Conservation (phyloP, 2,888 invertebrate genomes). For the Tipula helvola region DNA sequence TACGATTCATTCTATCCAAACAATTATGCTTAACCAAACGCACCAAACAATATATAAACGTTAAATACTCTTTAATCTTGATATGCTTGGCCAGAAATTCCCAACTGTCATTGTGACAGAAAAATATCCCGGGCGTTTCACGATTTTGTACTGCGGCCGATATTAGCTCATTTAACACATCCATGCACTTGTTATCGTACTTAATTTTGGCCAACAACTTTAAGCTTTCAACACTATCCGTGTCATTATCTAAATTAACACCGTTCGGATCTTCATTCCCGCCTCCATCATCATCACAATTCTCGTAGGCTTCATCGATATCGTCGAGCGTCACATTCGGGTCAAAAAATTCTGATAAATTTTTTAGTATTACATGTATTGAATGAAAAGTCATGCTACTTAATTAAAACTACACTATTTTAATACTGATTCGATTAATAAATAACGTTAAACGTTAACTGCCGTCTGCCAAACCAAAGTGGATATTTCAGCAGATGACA, state of each 20-base stretch:
- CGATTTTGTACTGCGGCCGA: conserved; percentile 4
- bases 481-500: not conserved
- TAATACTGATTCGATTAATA: not conserved
- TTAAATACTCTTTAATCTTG: not conserved
- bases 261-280: no score
- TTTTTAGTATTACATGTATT: not conserved
- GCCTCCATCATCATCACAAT: not conserved
- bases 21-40: not conserved
- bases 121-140: not conserved
- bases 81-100: not conserved
- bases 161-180: not conserved
- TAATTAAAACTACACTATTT: not conserved
- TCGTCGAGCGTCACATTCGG: not conserved
- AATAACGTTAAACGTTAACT: not conserved
- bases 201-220: not conserved
- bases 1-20: not conserved
- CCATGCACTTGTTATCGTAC: not conserved
- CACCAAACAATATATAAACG: not conserved
- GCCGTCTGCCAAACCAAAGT: not conserved
- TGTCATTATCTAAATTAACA: not conserved
- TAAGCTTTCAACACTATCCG: not conserved
- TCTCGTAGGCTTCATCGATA: not conserved
- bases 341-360: conserved; percentile 5
- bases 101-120: conserved; percentile 6
- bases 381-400: not conserved